These are phyloP conservation scores for Spisula solida DNA, from an alignment of 2,888 invertebrate species.

Conservation along the genomic window DNA sequence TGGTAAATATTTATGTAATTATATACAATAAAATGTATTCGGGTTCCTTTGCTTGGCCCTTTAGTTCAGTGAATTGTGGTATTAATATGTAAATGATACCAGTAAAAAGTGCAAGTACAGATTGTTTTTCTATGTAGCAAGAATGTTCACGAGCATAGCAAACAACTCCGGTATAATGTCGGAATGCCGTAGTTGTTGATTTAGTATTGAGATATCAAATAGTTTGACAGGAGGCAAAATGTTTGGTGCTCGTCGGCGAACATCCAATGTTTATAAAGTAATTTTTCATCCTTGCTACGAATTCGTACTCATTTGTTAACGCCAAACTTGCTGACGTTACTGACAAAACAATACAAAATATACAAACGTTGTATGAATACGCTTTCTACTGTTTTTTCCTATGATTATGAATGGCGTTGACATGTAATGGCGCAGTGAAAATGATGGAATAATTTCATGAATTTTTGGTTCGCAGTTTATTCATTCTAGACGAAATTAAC, in stretches of 20 bases:
- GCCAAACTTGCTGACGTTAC: constrained; percentile 48
- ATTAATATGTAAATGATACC: constrained; percentile 35
- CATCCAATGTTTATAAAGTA: constrained; percentile 66
- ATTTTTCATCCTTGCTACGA: constrained; percentile 68
- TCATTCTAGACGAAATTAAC: constrained; percentile 28
- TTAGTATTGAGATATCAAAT: constrained; percentile 68
- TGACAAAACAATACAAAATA: constrained; percentile 49
- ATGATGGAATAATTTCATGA: constrained; percentile 42
- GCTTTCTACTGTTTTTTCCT: constrained; percentile 22
- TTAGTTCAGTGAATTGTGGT: not conserved
- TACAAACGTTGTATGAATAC: constrained; percentile 22
- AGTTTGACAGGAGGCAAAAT: constrained; percentile 48
- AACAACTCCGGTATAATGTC: constrained; percentile 34
- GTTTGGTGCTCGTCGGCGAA: constrained; percentile 51
- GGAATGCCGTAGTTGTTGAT: constrained; percentile 58
- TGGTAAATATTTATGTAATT: constrained; percentile 12
- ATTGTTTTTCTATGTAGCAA: constrained; percentile 13
- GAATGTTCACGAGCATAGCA: constrained; percentile 49
- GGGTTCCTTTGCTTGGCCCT: not conserved
- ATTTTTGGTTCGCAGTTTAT: constrained; percentile 29
- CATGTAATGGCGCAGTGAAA: constrained; percentile 32
- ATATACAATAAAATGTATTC: too few relatives aligned
- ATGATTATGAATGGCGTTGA: constrained; percentile 43
- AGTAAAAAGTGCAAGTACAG: not conserved
- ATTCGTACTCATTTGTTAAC: constrained; percentile 68